A percentile compares a stretch with the other conserved stretches of the same genome.
Conservation (phyloP, 1,140 invertebrate genomes). For the Bombus ignitus region DNA sequence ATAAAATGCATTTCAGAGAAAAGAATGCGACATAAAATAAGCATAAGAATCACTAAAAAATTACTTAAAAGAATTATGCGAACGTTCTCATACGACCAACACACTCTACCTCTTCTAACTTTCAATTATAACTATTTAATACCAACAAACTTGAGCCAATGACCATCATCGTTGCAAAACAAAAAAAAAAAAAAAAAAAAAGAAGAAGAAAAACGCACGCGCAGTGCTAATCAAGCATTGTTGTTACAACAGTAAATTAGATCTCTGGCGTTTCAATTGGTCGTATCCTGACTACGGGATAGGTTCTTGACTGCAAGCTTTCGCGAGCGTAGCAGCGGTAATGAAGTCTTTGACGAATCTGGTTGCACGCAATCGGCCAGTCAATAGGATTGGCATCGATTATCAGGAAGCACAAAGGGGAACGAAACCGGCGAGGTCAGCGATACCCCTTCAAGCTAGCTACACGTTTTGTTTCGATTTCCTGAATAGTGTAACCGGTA, state of each 20-base stretch:
- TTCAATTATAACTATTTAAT: neutral
- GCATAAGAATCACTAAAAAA: neutral
- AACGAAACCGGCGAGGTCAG: slow-evolving; percentile 16
- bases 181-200: neutral
- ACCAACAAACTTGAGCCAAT: neutral
- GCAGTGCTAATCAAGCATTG: neutral
- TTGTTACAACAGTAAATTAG: neutral
- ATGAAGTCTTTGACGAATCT: slow-evolving; percentile 24
- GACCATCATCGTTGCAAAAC: neutral
- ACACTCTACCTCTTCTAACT: too few species aligned
- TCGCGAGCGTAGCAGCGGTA: neutral
- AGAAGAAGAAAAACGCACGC: too few species aligned
- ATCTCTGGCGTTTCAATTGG: neutral
- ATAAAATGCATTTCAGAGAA: too few species aligned
- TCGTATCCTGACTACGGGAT: neutral
- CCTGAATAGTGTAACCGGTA: slow-evolving; percentile 36
- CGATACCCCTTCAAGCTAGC: slow-evolving; percentile 16
- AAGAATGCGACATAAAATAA: too few species aligned
- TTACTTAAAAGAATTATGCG: neutral
- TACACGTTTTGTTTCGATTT: slow-evolving; percentile 51
- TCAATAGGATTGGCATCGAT: slow-evolving; percentile 29
- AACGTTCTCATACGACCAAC: too few species aligned
- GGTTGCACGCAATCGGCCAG: neutral
- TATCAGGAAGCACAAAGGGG: slow-evolving; percentile 26
- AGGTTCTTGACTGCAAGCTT: neutral